Evolutionary conservation across 2,797 vertebrate species (phyloP).

Genomic region (Falco biarmicus): DNA sequence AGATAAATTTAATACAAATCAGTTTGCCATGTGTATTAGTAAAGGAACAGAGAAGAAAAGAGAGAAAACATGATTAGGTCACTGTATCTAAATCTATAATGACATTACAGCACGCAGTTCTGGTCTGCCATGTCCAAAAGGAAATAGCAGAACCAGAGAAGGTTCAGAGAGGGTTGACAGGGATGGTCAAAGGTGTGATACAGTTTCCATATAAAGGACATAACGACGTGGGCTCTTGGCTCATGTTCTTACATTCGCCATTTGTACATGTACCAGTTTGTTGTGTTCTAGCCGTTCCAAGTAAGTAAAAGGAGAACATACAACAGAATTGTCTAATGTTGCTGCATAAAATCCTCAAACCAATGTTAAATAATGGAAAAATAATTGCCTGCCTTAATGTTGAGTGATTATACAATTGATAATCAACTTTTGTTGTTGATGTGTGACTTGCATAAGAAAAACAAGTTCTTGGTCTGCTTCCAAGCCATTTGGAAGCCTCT

Average conservation of each 20-base stretch:
- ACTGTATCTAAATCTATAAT: neutral
- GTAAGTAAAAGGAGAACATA: neutral
- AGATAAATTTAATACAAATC: neutral
- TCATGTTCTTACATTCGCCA: neutral
- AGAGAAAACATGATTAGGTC: neutral
- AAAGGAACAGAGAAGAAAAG: neutral
- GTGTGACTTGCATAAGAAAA: constrained; percentile 36
- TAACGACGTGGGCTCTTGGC: neutral
- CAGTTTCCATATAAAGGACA: neutral
- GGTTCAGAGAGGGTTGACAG: neutral
- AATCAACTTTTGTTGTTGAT: neutral
- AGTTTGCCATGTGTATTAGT: neutral
- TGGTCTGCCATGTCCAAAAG: neutral
- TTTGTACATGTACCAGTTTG: neutral
- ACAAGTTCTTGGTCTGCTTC: constrained; percentile 37
- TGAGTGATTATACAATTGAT: neutral
- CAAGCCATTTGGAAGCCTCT: constrained; percentile 30
- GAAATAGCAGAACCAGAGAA: neutral
- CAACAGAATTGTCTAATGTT: neutral
- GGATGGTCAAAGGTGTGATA: neutral
- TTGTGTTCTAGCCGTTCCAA: neutral
- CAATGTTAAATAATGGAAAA: constrained; percentile 48
- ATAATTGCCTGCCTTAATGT: neutral
- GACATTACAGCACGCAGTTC: neutral
- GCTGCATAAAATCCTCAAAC: constrained; percentile 20